Percentiles rank a stretch among this genome's conserved stretches.
Conservation (phyloP, 2,888 invertebrate species). For the Trachelus troglodyta region DNA sequence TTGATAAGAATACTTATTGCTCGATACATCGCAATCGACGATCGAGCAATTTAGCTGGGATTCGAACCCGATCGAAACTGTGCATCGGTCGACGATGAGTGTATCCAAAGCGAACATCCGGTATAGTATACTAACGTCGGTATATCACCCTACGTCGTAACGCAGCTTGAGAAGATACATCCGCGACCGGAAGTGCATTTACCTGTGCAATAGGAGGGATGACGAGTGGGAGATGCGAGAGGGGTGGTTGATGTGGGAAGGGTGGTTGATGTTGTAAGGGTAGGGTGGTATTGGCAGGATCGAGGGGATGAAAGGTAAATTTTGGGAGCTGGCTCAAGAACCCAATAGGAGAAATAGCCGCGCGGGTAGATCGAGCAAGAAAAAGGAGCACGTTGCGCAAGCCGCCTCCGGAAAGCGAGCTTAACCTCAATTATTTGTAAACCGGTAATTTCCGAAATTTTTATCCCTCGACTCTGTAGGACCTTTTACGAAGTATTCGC, state of each 20-base stretch:
- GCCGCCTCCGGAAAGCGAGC: slow-evolving; percentile 21
- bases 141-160: slow-evolving; percentile 16
- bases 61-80: slow-evolving; percentile 6
- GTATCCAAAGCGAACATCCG: slow-evolving; percentile 20
- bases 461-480: neutral
- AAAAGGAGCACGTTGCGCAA: slow-evolving; percentile 12
- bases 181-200: neutral
- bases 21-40: neutral
- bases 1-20: no score
- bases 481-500: slow-evolving; percentile 18
- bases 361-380: slow-evolving; percentile 6
- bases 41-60: slow-evolving; percentile 16
- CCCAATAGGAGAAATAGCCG: slow-evolving; percentile 13
- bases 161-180: slow-evolving; percentile 9
- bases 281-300: neutral
- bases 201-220: neutral
- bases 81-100: neutral
- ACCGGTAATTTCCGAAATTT: slow-evolving; percentile 36
- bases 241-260: neutral
- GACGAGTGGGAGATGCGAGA: neutral
- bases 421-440: slow-evolving; percentile 45
- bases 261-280: neutral
- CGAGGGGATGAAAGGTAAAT: slow-evolving; percentile 12
- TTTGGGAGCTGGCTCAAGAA: neutral
- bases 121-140: slow-evolving; percentile 19